Conservation (phyloP, 2,797 vertebrate genomes). For the Coreius guichenoti region DNA sequence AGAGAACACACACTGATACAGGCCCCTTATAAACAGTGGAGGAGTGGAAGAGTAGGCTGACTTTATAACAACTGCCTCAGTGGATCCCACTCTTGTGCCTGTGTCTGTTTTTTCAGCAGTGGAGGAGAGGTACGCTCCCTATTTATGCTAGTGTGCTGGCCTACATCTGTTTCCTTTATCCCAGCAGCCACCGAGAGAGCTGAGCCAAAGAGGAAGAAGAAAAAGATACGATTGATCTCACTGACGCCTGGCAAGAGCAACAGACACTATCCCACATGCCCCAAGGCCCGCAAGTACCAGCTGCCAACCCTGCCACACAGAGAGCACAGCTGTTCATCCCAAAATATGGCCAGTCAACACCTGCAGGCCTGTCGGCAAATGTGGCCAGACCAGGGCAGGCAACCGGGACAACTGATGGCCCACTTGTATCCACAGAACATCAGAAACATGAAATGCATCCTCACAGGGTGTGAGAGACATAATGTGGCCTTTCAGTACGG, state of each 20-base stretch:
- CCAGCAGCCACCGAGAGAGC: slow-evolving; percentile 27
- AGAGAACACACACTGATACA: slow-evolving; percentile 57
- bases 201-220: slow-evolving; percentile 38
- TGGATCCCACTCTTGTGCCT: slow-evolving; percentile 10
- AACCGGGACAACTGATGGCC: slow-evolving; percentile 12
- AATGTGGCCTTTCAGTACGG: slow-evolving; percentile 22
- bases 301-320: slow-evolving; percentile 44
- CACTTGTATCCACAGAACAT: slow-evolving; percentile 16
- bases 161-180: slow-evolving; percentile 43
- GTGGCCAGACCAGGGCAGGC: slow-evolving; percentile 12
- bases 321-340: slow-evolving; percentile 52
- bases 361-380: slow-evolving; percentile 63
- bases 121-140: not conserved
- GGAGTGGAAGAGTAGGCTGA: slow-evolving; percentile 31
- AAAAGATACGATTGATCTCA: slow-evolving; percentile 40
- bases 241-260: not conserved
- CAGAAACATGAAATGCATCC: slow-evolving; percentile 17
- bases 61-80: slow-evolving; percentile 37
- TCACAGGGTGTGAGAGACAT: not conserved
- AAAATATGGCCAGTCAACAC: slow-evolving; percentile 55
- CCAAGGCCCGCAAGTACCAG: slow-evolving; percentile 40
- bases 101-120: slow-evolving; percentile 1
- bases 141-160: slow-evolving; percentile 19
- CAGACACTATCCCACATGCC: slow-evolving; percentile 19
- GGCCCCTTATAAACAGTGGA: slow-evolving; percentile 29